phyloP scores from a whole-genome alignment of 2,797 vertebrate species.

The Pogonophryne albipinna region DNA sequence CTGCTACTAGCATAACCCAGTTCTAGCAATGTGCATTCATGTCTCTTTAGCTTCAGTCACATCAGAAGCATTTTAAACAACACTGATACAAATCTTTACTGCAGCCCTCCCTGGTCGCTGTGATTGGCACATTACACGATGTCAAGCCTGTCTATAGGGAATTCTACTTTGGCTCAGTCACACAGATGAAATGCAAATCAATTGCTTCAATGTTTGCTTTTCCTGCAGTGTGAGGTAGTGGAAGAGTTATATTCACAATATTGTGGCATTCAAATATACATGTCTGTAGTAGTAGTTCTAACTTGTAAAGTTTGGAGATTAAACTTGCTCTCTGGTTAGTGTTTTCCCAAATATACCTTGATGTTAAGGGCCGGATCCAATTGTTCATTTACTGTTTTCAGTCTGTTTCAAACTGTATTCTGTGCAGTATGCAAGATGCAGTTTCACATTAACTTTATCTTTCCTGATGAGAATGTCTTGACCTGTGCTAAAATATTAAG shows the following conservation, averaged over 20 bases:
- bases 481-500: constrained; percentile 20
- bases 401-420: not conserved
- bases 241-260: not conserved
- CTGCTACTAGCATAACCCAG: constrained; percentile 27
- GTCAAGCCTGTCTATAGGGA: not conserved
- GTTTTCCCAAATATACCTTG: constrained; percentile 6
- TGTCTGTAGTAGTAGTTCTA: not conserved
- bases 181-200: not conserved
- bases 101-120: constrained; percentile 19
- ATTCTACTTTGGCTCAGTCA: not conserved
- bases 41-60: constrained; percentile 27
- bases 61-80: constrained; percentile 15
- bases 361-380: constrained; percentile 13
- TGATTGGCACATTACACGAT: not conserved
- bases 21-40: constrained; percentile 20
- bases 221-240: not conserved
- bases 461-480: constrained; percentile 16
- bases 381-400: constrained; percentile 3
- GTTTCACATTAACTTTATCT: not conserved
- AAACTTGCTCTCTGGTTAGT: not conserved
- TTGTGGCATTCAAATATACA: not conserved
- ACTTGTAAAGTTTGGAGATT: constrained; percentile 13
- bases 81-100: constrained; percentile 8
- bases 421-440: not conserved
- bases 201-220: constrained; percentile 3